These are phyloP conservation scores for Hydriomena furcata DNA, from an alignment of 2,888 invertebrate species.

Conservation along the genomic window DNA sequence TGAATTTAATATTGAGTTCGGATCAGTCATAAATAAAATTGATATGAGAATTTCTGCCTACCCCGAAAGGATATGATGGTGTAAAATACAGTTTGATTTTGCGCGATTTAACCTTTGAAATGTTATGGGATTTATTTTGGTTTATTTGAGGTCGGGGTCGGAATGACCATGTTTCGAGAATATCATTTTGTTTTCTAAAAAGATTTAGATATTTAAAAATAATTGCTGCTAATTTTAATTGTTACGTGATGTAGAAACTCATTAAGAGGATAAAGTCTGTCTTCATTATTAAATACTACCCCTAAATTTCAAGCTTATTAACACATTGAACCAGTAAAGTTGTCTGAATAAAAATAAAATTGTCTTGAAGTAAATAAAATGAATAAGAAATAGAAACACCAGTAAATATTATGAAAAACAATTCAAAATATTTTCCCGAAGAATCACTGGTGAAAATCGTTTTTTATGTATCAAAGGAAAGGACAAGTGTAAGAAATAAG, in stretches of 20 bases:
- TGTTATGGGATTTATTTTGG: not conserved
- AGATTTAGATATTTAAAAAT: no score
- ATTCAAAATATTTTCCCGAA: slow-evolving; percentile 17
- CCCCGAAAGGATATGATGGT: not conserved
- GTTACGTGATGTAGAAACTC: no score
- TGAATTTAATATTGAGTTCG: slow-evolving; percentile 31
- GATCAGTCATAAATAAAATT: slow-evolving; percentile 24
- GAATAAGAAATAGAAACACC: not conserved
- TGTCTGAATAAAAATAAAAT: no score
- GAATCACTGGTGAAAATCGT: slow-evolving; percentile 34
- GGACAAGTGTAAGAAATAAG: slow-evolving; percentile 49
- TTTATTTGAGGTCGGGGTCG: not conserved
- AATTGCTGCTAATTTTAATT: no score
- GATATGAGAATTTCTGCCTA: slow-evolving; percentile 23
- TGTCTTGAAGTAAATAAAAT: not conserved
- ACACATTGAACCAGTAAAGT: no score
- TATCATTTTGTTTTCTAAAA: not conserved
- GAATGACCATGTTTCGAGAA: not conserved
- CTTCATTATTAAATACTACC: no score
- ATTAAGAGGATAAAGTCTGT: no score
- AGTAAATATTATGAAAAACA: slow-evolving; percentile 10
- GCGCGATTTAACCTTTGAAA: not conserved
- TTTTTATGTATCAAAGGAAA: slow-evolving; percentile 46
- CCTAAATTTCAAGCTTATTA: no score
- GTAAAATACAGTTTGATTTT: no score